Percentiles rank a stretch among this genome's conserved stretches.
These are phyloP conservation scores for Adela reaumurella DNA, from an alignment of 2,888 invertebrate genomes.

Conservation along the genomic window DNA sequence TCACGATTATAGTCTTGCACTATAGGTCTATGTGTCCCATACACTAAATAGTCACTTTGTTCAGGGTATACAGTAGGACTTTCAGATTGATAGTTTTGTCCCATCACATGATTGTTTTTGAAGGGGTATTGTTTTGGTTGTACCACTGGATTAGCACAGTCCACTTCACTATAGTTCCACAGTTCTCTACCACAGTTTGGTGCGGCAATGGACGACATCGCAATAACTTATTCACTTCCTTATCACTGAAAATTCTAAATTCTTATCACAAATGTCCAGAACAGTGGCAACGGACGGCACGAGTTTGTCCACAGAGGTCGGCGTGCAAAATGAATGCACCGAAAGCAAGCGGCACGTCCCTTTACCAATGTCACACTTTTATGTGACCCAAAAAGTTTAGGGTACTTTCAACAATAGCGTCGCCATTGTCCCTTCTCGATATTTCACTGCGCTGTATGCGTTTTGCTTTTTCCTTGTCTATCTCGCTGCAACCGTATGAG, in stretches of 20 bases:
- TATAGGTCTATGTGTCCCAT: conserved; percentile 14
- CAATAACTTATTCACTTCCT: conserved; percentile 10
- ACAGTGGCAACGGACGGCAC: conserved; percentile 40
- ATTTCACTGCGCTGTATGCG: conserved; percentile 35
- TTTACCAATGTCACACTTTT: conserved; percentile 53
- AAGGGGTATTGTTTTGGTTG: conserved; percentile 26
- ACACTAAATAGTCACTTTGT: conserved; percentile 22
- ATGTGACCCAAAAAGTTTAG: conserved; percentile 54
- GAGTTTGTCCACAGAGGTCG: conserved; percentile 21
- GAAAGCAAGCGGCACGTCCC: conserved; percentile 44
- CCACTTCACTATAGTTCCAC: conserved; percentile 39
- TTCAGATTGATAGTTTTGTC: conserved; percentile 4
- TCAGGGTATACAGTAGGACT: conserved; percentile 16
- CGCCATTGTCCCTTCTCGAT: conserved; percentile 47
- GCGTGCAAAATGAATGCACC: conserved; percentile 47
- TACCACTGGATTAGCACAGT: conserved; percentile 24
- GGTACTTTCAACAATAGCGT: conserved; percentile 52
- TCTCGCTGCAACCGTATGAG: conserved; percentile 12
- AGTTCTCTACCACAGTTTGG: conserved; percentile 40
- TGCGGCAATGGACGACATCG: conserved; percentile 35
- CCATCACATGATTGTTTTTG: conserved; percentile 26
- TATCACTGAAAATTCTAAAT: conserved; percentile 16
- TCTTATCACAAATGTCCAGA: conserved; percentile 14
- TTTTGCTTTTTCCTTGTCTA: conserved; percentile 24
- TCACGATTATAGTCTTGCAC: conserved; percentile 20